A percentile compares a stretch with the other conserved stretches of the same genome.
Evolutionary conservation across 2,888 invertebrate genomes (phyloP).

Genomic region (Mythimna pallens): DNA sequence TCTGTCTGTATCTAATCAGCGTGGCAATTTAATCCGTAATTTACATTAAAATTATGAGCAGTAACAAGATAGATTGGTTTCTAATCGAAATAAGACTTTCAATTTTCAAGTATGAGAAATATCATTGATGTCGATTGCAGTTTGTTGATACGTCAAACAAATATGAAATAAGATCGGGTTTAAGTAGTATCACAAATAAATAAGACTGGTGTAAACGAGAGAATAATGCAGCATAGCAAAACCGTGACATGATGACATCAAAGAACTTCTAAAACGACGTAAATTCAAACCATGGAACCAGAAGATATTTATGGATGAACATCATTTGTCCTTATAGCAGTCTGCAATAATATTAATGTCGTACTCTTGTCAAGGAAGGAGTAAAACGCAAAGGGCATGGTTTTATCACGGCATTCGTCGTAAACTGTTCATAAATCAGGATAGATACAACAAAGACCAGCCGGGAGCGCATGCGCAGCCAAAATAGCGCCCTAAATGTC

Average conservation of each 20-base stretch:
- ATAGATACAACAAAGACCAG: slow-evolving; percentile 71
- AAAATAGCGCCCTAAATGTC: slow-evolving; percentile 85
- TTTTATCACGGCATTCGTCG: slow-evolving; percentile 63
- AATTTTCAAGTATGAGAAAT: slow-evolving; percentile 29
- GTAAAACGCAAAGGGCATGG: slow-evolving; percentile 55
- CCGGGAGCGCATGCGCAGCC: slow-evolving; percentile 60
- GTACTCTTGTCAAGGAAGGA: slow-evolving; percentile 54
- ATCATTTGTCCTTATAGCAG: slow-evolving; percentile 25
- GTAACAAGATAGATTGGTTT: slow-evolving; percentile 30
- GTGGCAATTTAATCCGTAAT: slow-evolving; percentile 34
- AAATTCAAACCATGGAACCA: neutral
- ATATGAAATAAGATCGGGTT: neutral
- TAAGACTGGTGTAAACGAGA: no score
- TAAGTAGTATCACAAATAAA: no score
- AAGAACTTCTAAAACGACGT: neutral
- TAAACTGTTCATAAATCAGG: slow-evolving; percentile 71
- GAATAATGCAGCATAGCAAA: neutral
- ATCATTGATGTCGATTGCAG: slow-evolving; percentile 26
- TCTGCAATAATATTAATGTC: slow-evolving; percentile 32
- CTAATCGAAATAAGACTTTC: slow-evolving; percentile 35
- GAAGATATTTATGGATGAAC: slow-evolving; percentile 11
- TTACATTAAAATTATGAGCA: slow-evolving; percentile 32
- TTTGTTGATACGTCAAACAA: slow-evolving; percentile 3
- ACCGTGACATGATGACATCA: neutral
- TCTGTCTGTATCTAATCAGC: slow-evolving; percentile 35